phyloP scores from a whole-genome alignment of 2,113 vertebrate species.

The Daubentonia madagascariensis region DNA sequence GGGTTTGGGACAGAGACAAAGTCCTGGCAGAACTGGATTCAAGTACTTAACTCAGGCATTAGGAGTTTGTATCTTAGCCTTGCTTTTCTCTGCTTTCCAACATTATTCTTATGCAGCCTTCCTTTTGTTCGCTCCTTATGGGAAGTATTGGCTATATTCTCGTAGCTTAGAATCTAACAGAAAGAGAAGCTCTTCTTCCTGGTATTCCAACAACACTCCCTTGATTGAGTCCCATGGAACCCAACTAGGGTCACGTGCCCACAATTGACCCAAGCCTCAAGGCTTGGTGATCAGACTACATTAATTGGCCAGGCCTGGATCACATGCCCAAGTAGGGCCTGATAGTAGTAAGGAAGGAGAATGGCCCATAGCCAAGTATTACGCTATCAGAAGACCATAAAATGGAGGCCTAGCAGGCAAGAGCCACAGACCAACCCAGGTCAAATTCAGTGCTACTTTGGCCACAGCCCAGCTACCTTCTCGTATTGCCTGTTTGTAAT shows the following conservation, averaged over 20 bases:
- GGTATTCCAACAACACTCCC: background rate
- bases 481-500: background rate
- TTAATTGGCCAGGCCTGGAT: background rate
- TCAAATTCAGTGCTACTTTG: background rate
- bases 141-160: background rate
- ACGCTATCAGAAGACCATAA: background rate
- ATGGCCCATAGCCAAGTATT: background rate
- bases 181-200: background rate
- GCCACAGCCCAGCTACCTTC: background rate
- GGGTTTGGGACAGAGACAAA: background rate
- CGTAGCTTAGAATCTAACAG: background rate
- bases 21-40: background rate
- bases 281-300: fast-evolving
- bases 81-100: background rate
- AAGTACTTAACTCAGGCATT: background rate
- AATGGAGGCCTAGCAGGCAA: background rate
- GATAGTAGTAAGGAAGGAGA: no score
- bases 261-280: background rate
- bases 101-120: background rate
- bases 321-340: fast-evolving
- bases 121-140: background rate
- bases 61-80: background rate
- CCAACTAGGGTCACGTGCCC: background rate
- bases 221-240: background rate
- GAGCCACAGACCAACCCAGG: background rate